Base-by-base conservation (phyloP, 2,888 invertebrate genomes). In the Lasioglossum villosulum region DNA sequence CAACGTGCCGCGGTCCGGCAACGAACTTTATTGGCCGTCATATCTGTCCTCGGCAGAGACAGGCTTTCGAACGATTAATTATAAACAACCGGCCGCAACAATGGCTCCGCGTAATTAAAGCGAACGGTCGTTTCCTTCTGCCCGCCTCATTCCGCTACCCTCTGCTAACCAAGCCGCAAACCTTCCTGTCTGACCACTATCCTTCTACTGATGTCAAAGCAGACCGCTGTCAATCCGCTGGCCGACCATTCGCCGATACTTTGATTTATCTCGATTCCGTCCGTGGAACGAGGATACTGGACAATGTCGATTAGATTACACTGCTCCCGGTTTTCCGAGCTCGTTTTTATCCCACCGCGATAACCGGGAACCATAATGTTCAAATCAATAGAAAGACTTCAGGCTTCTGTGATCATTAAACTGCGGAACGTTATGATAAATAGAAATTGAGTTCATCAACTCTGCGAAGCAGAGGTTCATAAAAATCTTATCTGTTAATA, bases 1-100 rank as follows among this genome's bases (percentile, higher is more conserved):
- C 85, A 82, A 82, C 80, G 82, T 80, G 89, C 87, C 92, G 92
- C 92, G 93, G 93, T 56, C 88, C 91, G 90, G 89, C 91, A 93
- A 92, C 93, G 93, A 92, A 94, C 93, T 93, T 95, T 94, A 94
- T 94, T 93, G 93, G 92, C 92, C 91, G 92, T 94, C 94, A 94
- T 93, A 93, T 94, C 94, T 94, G 94, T 92, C 91, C 92, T 84
- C 91, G 93, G 92, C 94, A 94, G 94, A 89, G 90, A 91, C 91
- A 89, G 91, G 91, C 88, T 91, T 89, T 89, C 92, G 88, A 92
- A 92, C 93, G 92, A 93, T 93, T 94, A 94, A 94, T 94, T 94
- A 94, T 94, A 93, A 94, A 93, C 94, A 94, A 94, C 91, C 92
- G 91, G 90, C 90, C 93, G 91, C 91, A 93, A 94, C 94, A 94